These are phyloP conservation scores for Idris sp. DNA, from an alignment of 1,140 invertebrate genomes.

Conservation along the genomic window DNA sequence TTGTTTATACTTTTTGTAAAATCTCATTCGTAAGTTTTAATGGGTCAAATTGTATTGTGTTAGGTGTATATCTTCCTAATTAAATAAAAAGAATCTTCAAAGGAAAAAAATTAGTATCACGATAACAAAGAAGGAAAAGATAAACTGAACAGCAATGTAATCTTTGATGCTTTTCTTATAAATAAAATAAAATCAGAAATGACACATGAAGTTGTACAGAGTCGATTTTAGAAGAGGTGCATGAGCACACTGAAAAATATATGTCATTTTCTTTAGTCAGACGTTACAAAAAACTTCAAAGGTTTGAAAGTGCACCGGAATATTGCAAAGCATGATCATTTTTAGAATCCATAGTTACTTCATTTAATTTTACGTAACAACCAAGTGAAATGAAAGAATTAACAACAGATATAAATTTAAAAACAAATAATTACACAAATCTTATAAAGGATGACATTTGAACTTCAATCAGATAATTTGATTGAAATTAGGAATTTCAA, in stretches of 20 bases:
- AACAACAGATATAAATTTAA: too few relatives aligned
- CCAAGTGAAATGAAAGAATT: too few relatives aligned
- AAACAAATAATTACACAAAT: too few relatives aligned
- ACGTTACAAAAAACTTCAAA: conserved; percentile 8
- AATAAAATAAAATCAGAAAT: conserved; percentile 17
- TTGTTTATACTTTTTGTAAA: not conserved
- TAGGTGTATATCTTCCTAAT: not conserved
- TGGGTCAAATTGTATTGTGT: not conserved
- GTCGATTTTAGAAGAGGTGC: conserved; percentile 10
- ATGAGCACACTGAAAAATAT: conserved; percentile 16
- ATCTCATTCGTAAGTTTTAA: not conserved
- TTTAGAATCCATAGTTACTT: conserved; percentile 10
- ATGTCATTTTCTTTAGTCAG: conserved; percentile 11
- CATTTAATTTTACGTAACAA: conserved; percentile 12
- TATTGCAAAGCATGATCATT: conserved; percentile 7
- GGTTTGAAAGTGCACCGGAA: conserved; percentile 7
- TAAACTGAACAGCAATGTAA: not conserved
- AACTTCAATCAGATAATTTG: too few relatives aligned
- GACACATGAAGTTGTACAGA: conserved; percentile 9
- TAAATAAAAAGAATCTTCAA: not conserved
- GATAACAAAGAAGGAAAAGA: not conserved
- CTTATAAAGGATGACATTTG: too few relatives aligned
- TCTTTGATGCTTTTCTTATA: conserved; percentile 5
- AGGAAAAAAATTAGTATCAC: not conserved
- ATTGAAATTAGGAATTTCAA: too few relatives aligned